Evolutionary conservation across 2,888 invertebrate genomes (phyloP).

Genomic region (Parnassius apollo): DNA sequence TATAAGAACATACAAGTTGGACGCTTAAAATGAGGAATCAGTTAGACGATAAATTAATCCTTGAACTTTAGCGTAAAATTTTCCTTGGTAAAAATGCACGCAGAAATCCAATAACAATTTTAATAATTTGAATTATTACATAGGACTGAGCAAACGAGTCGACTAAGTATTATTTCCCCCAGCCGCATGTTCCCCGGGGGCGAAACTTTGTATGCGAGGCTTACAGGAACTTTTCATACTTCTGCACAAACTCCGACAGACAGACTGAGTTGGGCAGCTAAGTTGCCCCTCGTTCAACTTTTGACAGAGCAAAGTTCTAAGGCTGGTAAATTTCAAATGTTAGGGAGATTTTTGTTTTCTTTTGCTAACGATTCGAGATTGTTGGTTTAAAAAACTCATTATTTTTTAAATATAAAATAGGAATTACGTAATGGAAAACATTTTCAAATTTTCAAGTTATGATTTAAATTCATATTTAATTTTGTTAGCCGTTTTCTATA

Average conservation of each 20-base stretch:
- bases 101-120: slow-evolving; percentile 13
- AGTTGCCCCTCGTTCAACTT: slow-evolving; percentile 36
- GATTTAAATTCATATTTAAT: too few relatives aligned
- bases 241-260: slow-evolving; percentile 8
- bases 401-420: too few relatives aligned
- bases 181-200: slow-evolving; percentile 17
- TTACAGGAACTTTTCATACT: slow-evolving; percentile 16
- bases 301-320: slow-evolving; percentile 51
- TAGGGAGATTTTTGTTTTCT: slow-evolving; percentile 12
- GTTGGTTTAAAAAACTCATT: too few relatives aligned
- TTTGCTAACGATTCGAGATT: not conserved
- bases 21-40: too few relatives aligned
- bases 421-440: too few relatives aligned
- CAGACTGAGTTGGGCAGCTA: slow-evolving; percentile 12
- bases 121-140: slow-evolving; percentile 21
- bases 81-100: slow-evolving; percentile 11
- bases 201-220: slow-evolving; percentile 17
- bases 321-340: slow-evolving; percentile 41
- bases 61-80: not conserved
- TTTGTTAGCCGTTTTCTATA: too few relatives aligned
- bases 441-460: too few relatives aligned
- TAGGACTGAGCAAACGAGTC: slow-evolving; percentile 7
- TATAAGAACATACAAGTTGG: too few relatives aligned
- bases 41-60: too few relatives aligned
- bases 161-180: slow-evolving; percentile 16